These are phyloP conservation scores for Acanthornis magna DNA, from an alignment of 2,797 vertebrate species.

Conservation along the genomic window DNA sequence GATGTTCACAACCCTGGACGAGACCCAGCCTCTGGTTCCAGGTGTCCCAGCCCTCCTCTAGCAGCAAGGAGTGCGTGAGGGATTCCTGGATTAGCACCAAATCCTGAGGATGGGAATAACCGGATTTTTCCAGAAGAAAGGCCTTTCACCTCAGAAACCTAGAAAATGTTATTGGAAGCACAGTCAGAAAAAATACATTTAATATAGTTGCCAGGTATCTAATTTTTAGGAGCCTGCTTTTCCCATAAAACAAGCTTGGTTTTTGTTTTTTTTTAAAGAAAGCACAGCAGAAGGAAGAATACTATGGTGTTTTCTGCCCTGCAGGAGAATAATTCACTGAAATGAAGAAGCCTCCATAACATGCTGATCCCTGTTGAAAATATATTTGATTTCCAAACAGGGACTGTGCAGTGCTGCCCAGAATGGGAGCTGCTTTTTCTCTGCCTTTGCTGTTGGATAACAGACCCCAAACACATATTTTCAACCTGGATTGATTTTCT, in stretches of 20 bases:
- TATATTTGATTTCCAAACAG: not conserved
- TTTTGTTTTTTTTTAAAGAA: not conserved
- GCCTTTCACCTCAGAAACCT: not conserved
- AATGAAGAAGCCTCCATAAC: not conserved
- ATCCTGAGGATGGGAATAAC: not conserved
- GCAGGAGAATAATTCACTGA: not conserved
- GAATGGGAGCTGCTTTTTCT: not conserved
- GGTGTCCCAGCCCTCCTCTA: not conserved
- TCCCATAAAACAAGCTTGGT: not conserved
- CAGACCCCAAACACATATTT: not conserved
- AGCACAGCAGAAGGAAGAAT: not conserved
- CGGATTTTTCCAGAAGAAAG: not conserved
- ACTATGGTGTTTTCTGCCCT: not conserved
- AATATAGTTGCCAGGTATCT: not conserved
- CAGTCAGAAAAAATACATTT: not conserved
- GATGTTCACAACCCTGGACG: not conserved
- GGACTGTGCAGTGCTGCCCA: accelerated
- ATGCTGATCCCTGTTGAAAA: not conserved
- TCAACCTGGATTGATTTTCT: not conserved
- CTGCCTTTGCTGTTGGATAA: not conserved
- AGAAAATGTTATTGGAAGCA: not conserved
- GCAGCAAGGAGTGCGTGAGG: not conserved
- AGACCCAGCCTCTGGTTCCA: not conserved
- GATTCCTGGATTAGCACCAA: not conserved
- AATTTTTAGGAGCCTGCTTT: not conserved